phyloP scores from a whole-genome alignment of 2,113 vertebrate genomes.

The Tragelaphus strepsiceros region DNA sequence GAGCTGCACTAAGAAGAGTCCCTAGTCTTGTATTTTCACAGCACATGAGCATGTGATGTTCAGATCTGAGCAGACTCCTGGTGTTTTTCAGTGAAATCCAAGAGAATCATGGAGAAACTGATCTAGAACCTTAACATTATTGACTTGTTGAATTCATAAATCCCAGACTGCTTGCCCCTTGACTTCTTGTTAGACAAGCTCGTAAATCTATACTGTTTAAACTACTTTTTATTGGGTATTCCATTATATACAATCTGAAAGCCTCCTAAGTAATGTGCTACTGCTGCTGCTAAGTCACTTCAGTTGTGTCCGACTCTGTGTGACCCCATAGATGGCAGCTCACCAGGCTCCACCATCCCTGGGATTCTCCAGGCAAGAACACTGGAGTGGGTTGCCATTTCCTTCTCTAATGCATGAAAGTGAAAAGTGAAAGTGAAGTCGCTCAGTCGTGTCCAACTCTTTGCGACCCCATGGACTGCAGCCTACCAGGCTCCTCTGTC shows the following conservation, averaged over 20 bases:
- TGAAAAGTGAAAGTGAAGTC: too few species aligned
- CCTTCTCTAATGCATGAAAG: too few species aligned
- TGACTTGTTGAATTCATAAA: neutral
- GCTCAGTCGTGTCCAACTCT: too few species aligned
- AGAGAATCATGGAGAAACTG: neutral
- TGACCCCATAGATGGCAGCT: neutral
- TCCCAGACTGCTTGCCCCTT: neutral
- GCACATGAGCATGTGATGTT: neutral
- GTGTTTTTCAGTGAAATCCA: neutral
- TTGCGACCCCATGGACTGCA: too few species aligned
- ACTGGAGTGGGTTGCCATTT: neutral
- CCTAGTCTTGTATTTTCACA: neutral
- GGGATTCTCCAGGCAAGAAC: neutral
- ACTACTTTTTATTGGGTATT: neutral
- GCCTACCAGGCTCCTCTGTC: too few species aligned
- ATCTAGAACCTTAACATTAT: neutral
- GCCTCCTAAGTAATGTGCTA: neutral
- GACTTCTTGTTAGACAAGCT: neutral
- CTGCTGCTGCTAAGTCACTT: neutral
- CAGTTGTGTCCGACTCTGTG: neutral
- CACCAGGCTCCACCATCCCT: fast-evolving
- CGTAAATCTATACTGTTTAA: neutral
- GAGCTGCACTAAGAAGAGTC: neutral
- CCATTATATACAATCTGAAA: neutral
- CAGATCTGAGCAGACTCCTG: neutral